Base-by-base conservation (phyloP, 2,113 vertebrate genomes). In the Acinonyx jubatus region DNA sequence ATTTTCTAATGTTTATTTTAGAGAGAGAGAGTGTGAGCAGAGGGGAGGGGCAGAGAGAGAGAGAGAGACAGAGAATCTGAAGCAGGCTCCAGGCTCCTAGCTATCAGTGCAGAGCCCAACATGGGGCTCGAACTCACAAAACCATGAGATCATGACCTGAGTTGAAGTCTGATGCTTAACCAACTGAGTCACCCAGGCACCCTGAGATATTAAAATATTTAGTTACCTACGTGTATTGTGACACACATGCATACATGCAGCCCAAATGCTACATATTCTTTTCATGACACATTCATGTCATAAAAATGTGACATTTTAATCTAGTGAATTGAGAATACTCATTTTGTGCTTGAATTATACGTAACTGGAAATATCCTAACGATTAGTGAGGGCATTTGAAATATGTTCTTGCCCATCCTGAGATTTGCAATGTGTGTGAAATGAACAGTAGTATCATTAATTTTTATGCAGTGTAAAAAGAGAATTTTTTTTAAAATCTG, bases 281-380 rank as follows among this genome's bases (percentile, higher is more conserved):
- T 61, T 38, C 52, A 6, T 33, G 33, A 80, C 41, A 73, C 45
- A 91, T 36, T 69, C 33, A 13, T 65, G 36, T 63, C 50, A 63
- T 85, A n/a, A 96, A 93, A 79, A 73, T 36, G 23, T 48, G 74
- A 93, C 7, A 14, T 71, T 94, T 94, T 90, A 87, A 71, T 74
- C n/a, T 8, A 48, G 50, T 88, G 23, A 41, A 83, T 84, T 71
- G 25, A 91, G 29, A 86, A 12, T 89, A 48, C 23, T 94, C 91
- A 29, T n/a, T 92, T 50, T 45, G 65, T 76, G 45, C 27, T 93
- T 88, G 18, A 61, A 27, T 88, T 76, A 45, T 76, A 45, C 68
- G 52, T 66, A 76, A 79, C 15, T n/a, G 1, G 71, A 69, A 74
- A 21, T 73, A 65, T 63, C 52, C 1, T 92, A 65, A 36, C 33